Evolutionary conservation across 2,888 invertebrate genomes (phyloP).

Genomic region (Rhagonycha lutea): DNA sequence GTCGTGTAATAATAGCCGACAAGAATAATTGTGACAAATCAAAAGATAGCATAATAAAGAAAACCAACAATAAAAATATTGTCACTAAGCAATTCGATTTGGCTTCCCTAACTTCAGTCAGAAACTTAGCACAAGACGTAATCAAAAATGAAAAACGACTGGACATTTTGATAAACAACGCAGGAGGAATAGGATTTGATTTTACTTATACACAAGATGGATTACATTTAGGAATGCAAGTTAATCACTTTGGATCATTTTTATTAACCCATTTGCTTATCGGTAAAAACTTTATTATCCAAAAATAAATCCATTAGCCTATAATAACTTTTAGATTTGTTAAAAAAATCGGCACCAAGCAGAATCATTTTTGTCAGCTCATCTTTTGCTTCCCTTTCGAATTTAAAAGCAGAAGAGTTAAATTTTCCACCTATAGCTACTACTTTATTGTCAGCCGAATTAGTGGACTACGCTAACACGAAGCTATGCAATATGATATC

Average conservation of each 20-base stretch:
- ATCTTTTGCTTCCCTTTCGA: neutral
- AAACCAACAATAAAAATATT: neutral
- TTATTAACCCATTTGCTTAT: neutral
- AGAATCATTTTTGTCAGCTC: neutral
- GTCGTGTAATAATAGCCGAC: neutral
- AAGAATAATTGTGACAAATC: neutral
- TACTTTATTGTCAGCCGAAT: neutral
- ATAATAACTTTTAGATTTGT: neutral
- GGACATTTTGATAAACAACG: neutral
- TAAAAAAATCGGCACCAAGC: neutral
- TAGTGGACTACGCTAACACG: neutral
- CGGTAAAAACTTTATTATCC: neutral
- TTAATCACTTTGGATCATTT: neutral
- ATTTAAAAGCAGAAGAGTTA: neutral
- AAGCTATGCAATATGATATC: neutral
- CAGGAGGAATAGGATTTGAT: neutral
- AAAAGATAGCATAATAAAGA: neutral
- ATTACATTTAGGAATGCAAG: neutral
- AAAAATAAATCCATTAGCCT: neutral
- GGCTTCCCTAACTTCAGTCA: neutral
- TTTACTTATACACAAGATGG: neutral
- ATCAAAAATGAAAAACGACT: neutral
- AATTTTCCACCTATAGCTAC: neutral
- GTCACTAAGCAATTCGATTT: neutral
- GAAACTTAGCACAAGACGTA: neutral